Base-by-base conservation (phyloP, 2,888 invertebrate genomes). In the Drosophila pegasa region DNA sequence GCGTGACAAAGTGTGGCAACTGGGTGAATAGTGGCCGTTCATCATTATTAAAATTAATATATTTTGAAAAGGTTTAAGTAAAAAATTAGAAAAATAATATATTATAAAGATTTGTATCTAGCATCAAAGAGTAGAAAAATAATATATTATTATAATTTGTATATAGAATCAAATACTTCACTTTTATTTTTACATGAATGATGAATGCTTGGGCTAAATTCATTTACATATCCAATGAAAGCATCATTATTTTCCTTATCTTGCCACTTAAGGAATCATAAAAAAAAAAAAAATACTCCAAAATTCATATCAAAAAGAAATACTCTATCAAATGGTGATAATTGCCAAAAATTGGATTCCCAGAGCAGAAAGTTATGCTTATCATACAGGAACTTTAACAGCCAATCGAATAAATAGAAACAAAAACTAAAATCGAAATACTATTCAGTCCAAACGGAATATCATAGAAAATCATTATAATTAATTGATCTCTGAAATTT, bases 1-100 rank as follows among this genome's bases (percentile, higher is more conserved):
- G 41, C n/a, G n/a, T n/a, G 25, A 43, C 43, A 27, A 27, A 25
- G n/a, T 43, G 43, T 43, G 45, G 27, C 27, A 43, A 43, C 9
- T 43, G 25, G 25, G 9, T 25, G 43, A 41, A 9, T 2, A 43
- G 2, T 25, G 3, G n/a, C 16, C 9, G n/a, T n/a, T 25, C 2
- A 22, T 22, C 2, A 41, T 41, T 38, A n/a, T 35, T 35, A 35
- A 35, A n/a, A 6, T n/a, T 35, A n/a, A n/a, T 35, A n/a, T 7
- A 35, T 35, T 14, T 33, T 6, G 8, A n/a, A 7, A 8, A n/a
- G n/a, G n/a, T 35, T 35, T 2, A 33, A 14, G 6, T 6, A 33
- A 33, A n/a, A 5, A 35, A n/a, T 0, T 18, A 18, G 18, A 2
- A 18, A 38, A 18, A 12, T 12, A 6, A 20, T 12, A 20, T 40